Conservation (phyloP, 2,113 vertebrate species). For the Kobus ellipsiprymnus region DNA sequence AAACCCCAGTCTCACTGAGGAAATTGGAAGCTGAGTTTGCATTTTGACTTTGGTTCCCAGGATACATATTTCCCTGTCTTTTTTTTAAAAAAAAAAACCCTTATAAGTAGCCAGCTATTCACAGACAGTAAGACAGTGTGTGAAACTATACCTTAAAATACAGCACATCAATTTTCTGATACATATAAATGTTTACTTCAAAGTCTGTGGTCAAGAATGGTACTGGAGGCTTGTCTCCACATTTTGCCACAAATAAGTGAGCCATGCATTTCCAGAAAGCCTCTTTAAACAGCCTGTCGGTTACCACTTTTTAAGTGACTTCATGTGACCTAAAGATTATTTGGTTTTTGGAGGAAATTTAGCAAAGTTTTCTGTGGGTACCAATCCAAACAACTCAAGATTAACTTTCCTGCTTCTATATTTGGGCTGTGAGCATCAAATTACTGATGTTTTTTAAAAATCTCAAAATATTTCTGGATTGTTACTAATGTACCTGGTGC, state of each 20-base stretch:
- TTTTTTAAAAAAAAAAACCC: not conserved
- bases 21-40: constrained; percentile 66
- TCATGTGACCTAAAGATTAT: not conserved
- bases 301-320: not conserved
- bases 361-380: not conserved
- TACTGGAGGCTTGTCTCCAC: not conserved
- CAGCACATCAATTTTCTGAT: not conserved
- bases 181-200: not conserved
- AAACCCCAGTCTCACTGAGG: constrained; percentile 57
- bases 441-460: not conserved
- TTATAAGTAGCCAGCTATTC: not conserved
- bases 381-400: not conserved
- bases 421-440: not conserved
- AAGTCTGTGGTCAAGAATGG: not conserved
- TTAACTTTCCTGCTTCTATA: not conserved
- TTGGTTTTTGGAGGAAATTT: not conserved
- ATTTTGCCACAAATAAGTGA: not conserved
- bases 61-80: not conserved
- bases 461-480: not conserved
- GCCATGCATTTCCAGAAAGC: not conserved
- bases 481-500: not conserved
- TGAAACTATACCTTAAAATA: not conserved
- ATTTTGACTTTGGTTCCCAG: constrained; percentile 49
- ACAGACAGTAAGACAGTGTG: not conserved
- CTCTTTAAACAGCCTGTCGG: not conserved